Conservation (phyloP, 2,797 vertebrate genomes). For the Melanogrammus aeglefinus region DNA sequence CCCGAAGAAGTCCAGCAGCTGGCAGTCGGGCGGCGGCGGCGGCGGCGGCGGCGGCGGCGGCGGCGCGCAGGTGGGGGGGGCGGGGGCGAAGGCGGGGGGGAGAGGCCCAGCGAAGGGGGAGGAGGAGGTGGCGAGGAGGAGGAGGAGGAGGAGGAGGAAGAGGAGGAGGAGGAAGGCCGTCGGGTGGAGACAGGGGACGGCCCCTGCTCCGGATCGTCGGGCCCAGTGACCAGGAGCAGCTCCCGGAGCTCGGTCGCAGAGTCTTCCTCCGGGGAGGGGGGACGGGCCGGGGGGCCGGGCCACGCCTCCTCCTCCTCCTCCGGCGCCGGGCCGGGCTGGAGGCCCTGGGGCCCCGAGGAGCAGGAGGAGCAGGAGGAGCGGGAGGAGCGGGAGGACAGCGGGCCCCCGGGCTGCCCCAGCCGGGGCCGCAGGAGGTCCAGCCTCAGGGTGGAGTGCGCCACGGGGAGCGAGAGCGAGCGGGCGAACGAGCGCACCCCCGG, state of each 20-base stretch:
- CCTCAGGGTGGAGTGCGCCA: constrained; percentile 46
- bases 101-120: constrained; percentile 13
- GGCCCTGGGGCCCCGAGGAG: constrained; percentile 22
- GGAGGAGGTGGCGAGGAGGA: constrained; percentile 29
- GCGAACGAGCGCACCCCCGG: constrained; percentile 37
- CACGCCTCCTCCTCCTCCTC: constrained; percentile 22
- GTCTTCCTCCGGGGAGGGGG: constrained; percentile 20
- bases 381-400: constrained; percentile 12
- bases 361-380: constrained; percentile 32
- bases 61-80: constrained; percentile 15
- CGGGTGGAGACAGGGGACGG: constrained; percentile 1
- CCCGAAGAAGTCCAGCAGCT: constrained; percentile 82
- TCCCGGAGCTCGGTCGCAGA: constrained; percentile 24
- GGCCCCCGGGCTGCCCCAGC: constrained; percentile 14
- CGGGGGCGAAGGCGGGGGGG: constrained; percentile 21
- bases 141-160: not conserved
- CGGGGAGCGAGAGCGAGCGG: constrained; percentile 65
- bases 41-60: constrained; percentile 37
- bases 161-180: not conserved
- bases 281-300: not conserved
- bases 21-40: constrained; percentile 46
- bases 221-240: constrained; percentile 12
- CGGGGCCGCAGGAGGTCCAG: constrained; percentile 44
- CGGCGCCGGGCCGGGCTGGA: constrained; percentile 21
- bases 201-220: not conserved